Percentiles rank a stretch among this genome's conserved stretches.
Evolutionary conservation across 2,888 invertebrate genomes (phyloP).

Genomic region (Sarcophaga variegata): DNA sequence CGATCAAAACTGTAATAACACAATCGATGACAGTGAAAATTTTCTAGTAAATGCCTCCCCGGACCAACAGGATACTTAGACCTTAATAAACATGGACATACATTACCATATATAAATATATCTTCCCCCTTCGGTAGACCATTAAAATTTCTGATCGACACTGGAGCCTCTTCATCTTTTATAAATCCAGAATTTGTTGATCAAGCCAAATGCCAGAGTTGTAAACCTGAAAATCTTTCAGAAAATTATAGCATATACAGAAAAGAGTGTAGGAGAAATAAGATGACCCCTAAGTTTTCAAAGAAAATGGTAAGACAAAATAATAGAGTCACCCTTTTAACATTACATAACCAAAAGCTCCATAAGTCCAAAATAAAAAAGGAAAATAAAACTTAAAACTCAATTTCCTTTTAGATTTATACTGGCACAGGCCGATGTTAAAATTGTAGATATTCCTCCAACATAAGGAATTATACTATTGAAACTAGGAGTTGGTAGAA

Average conservation of each 20-base stretch:
- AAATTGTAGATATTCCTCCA: constrained; percentile 29
- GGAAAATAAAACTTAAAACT: constrained; percentile 8
- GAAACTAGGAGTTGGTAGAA: constrained; percentile 33
- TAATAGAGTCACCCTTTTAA: neutral
- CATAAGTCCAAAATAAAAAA: neutral
- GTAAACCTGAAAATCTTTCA: constrained; percentile 5
- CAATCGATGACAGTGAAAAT: constrained; percentile 45
- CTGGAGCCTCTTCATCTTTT: constrained; percentile 50
- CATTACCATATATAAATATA: constrained; percentile 57
- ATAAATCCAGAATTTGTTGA: constrained; percentile 63
- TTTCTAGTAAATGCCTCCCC: constrained; percentile 41
- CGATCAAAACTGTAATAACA: constrained; percentile 1
- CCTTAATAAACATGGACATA: constrained; percentile 47
- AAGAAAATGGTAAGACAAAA: neutral
- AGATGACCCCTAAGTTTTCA: neutral
- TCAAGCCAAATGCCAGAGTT: constrained; percentile 15
- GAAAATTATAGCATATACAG: neutral
- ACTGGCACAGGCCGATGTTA: neutral
- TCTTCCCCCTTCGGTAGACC: constrained; percentile 53
- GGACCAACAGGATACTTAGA: constrained; percentile 50
- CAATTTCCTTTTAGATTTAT: neutral
- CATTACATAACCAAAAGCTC: neutral
- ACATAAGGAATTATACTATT: constrained; percentile 31
- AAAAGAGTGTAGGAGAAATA: constrained; percentile 6
- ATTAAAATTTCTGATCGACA: constrained; percentile 53